These are phyloP conservation scores for Watsonalla binaria DNA, from an alignment of 2,888 invertebrate species.

Conservation along the genomic window DNA sequence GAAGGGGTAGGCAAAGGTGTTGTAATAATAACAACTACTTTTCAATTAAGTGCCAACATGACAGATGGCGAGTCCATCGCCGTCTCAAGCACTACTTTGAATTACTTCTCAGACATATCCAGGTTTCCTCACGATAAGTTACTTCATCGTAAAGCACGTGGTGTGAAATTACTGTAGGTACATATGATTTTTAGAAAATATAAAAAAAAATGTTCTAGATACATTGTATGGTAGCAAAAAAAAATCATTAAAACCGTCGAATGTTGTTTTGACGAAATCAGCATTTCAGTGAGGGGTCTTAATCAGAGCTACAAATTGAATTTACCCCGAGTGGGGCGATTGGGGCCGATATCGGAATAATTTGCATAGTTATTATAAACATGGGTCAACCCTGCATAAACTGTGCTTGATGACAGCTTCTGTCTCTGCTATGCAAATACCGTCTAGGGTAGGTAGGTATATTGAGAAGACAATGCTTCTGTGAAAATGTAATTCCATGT, in stretches of 20 bases:
- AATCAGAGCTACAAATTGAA: slow-evolving; percentile 76
- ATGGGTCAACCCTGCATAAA: slow-evolving; percentile 73
- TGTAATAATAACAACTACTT: too few relatives aligned
- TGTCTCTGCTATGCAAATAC: slow-evolving; percentile 55
- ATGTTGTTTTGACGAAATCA: slow-evolving; percentile 38
- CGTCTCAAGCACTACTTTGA: too few relatives aligned
- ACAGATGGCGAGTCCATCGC: too few relatives aligned
- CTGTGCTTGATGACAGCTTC: slow-evolving; percentile 61
- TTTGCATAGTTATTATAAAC: slow-evolving; percentile 78
- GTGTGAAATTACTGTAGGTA: too few relatives aligned
- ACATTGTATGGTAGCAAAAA: slow-evolving; percentile 21
- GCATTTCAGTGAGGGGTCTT: slow-evolving; percentile 63
- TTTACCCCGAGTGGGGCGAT: slow-evolving; percentile 59
- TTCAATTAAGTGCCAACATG: too few relatives aligned
- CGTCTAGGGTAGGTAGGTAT: slow-evolving; percentile 30
- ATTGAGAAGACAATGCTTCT: slow-evolving; percentile 12
- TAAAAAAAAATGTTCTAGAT: slow-evolving; percentile 9
- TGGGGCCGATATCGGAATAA: slow-evolving; percentile 68
- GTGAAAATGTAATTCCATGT: not conserved
- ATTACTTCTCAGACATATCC: too few relatives aligned
- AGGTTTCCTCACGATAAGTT: too few relatives aligned
- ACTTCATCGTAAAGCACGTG: too few relatives aligned
- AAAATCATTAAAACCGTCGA: slow-evolving; percentile 35
- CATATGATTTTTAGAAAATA: not conserved
- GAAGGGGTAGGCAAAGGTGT: too few relatives aligned